Evolutionary conservation across 2,113 vertebrate genomes (phyloP).

Genomic region (Euleptes europaea): DNA sequence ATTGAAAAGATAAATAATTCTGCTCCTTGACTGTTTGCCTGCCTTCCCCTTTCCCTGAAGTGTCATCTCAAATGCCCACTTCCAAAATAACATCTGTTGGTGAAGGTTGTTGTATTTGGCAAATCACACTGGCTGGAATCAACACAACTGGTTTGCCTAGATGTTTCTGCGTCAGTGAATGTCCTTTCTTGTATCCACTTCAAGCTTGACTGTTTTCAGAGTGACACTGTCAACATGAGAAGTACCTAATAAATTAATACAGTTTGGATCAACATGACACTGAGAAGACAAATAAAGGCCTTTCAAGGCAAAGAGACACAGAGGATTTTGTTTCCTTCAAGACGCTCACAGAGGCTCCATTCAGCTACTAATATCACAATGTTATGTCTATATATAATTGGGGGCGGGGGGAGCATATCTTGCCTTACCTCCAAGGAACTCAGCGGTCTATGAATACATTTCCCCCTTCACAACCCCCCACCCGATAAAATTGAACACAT

Average conservation of each 20-base stretch:
- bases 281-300: background rate
- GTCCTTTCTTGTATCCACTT: slow-evolving; percentile 5
- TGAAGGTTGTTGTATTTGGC: slow-evolving; percentile 4
- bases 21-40: background rate
- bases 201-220: slow-evolving; percentile 7
- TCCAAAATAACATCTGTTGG: background rate
- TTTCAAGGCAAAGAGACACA: background rate
- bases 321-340: background rate
- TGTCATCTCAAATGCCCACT: background rate
- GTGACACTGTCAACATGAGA: slow-evolving; percentile 3
- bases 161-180: slow-evolving; percentile 2
- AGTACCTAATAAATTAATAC: background rate
- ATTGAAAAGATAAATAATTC: background rate
- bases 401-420: no score
- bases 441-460: no score
- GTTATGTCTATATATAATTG: no score
- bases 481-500: no score
- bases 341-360: background rate
- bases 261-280: background rate
- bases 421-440: no score
- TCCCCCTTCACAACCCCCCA: no score
- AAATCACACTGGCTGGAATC: background rate
- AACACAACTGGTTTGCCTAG: background rate
- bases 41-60: background rate
- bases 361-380: background rate